Evolutionary conservation across 2,888 invertebrate genomes (phyloP), one percentile per base, ranked within the genome.

Genomic region (Cotesia congregata): DNA sequence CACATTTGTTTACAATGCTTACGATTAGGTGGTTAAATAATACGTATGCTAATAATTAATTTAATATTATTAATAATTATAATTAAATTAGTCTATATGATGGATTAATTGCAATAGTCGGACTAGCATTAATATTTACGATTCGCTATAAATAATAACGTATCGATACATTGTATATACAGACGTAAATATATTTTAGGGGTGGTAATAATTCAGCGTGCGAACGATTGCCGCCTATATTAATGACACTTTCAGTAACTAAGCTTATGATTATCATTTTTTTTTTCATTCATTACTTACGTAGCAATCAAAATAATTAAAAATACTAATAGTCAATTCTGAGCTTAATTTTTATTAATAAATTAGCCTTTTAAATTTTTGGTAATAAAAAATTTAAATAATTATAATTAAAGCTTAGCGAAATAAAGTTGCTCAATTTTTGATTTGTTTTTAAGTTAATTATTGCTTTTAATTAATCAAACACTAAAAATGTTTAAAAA

Each of bases 181-280:
- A 50, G 12, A 50, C 50, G 50, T 50, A 50, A 50, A 12, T 50
- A 50, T 50, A 50, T 12, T 12, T 12, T 30, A 30, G 30, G 30
- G 30, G 30, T 30, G 12, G 7, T 9, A 12, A 50, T 50, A 12
- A 50, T 12, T 12, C 12, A 50, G 50, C 50, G 12, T 50, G 50
- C 50, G 50, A 7, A 50, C 50, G 12, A 50, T 50, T 50, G 50
- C 50, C 4, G 50, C 50, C 12, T 50, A 50, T 30, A 30, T 50
- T 50, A 4, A 50, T 50, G 50, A 50, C 50, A 50, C 50, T 50
- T 50, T 50, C 50, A 50, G 50, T 50, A 50, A 50, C 50, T 50
- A 50, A 50, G 50, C 50, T 50, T 50, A 50, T 50, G 50, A 50
- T 69, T 76, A 9, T 73, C 67, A n/a, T 69, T 68, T 50, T 39